A percentile compares a stretch with the other conserved stretches of the same genome.
These are phyloP conservation scores for Sweltsa coloradensis DNA, from an alignment of 1,140 invertebrate species.

Conservation along the genomic window DNA sequence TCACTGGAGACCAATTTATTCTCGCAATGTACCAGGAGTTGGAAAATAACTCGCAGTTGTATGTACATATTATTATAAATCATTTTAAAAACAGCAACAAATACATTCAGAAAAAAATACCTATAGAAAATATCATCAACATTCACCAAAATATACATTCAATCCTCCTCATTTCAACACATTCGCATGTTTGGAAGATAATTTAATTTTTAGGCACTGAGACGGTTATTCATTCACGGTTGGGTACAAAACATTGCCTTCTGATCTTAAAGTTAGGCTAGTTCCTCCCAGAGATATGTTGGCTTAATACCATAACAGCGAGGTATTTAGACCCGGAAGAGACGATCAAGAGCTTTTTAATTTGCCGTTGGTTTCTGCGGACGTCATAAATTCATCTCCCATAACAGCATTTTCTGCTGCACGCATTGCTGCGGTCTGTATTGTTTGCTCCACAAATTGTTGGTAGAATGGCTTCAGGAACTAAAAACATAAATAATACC, in stretches of 20 bases:
- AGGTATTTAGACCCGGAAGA: background rate
- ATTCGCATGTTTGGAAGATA: no score
- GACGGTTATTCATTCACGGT: background rate
- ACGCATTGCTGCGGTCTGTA: slow-evolving; percentile 60
- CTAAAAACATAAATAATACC: slow-evolving; percentile 35
- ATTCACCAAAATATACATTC: no score
- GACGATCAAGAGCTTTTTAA: slow-evolving; percentile 6
- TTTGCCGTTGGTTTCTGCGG: slow-evolving; percentile 5
- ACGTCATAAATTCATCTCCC: background rate
- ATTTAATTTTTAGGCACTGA: slow-evolving; percentile 7
- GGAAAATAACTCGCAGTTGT: no score
- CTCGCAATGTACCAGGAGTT: no score
- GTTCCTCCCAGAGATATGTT: background rate
- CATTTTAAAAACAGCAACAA: no score
- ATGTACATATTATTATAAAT: no score
- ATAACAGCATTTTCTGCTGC: slow-evolving; percentile 43
- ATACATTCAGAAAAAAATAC: no score
- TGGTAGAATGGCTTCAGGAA: slow-evolving; percentile 69
- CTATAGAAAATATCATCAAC: no score
- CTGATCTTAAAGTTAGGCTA: background rate
- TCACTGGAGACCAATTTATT: no score
- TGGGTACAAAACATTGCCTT: background rate
- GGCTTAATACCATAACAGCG: slow-evolving; percentile 3
- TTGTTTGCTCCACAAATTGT: slow-evolving; percentile 59
- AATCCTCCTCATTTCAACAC: no score